These are phyloP conservation scores for Chaetodon trifascialis DNA, from an alignment of 2,113 vertebrate species.

Conservation along the genomic window DNA sequence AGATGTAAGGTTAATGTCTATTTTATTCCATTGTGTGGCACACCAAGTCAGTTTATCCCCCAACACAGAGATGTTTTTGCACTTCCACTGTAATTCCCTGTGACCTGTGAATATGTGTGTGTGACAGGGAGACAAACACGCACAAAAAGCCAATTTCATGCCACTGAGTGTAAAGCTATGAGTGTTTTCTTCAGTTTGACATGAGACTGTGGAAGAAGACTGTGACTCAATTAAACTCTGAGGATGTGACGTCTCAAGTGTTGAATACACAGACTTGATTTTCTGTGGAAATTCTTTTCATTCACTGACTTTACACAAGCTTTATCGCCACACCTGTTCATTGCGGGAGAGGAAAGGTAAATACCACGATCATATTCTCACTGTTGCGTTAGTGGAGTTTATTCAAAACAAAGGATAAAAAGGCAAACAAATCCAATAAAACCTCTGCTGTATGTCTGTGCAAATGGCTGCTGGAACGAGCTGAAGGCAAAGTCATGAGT, in stretches of 20 bases:
- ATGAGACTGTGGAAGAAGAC: too few relatives aligned
- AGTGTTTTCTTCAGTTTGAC: neutral
- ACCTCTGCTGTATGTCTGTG: slow-evolving; percentile 48
- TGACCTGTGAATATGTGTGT: neutral
- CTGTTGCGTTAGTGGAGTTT: slow-evolving; percentile 55
- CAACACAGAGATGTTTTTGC: neutral
- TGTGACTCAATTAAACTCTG: too few relatives aligned
- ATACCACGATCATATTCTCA: neutral
- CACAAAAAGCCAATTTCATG: neutral
- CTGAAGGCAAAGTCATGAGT: slow-evolving; percentile 49
- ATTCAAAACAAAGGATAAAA: slow-evolving; percentile 71
- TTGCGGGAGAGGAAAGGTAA: slow-evolving; percentile 4
- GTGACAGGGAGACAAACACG: neutral
- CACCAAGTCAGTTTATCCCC: neutral
- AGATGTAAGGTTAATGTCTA: neutral
- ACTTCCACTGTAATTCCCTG: neutral
- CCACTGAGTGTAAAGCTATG: neutral
- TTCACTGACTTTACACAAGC: neutral
- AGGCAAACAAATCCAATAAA: slow-evolving; percentile 54
- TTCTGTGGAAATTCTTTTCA: neutral
- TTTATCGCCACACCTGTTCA: neutral
- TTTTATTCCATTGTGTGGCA: neutral
- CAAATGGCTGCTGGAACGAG: slow-evolving; percentile 53
- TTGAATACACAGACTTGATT: neutral
- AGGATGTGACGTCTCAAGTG: neutral